Evolutionary conservation across 2,113 vertebrate species (phyloP).

Genomic region (Percina caprodes): DNA sequence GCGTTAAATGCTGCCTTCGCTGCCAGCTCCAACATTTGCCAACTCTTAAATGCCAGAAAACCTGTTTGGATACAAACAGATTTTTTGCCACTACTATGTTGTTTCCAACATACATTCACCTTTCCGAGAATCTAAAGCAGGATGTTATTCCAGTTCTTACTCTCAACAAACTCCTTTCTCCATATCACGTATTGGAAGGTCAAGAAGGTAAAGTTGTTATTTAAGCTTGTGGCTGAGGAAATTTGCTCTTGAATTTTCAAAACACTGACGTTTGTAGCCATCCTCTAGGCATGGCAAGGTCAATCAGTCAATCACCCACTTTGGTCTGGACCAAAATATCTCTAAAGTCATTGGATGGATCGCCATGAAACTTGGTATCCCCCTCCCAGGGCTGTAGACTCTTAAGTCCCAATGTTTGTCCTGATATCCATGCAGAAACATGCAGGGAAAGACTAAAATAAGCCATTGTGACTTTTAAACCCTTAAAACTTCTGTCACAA

Average conservation of each 20-base stretch:
- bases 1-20: neutral
- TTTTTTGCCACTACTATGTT: neutral
- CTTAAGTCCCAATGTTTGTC: neutral
- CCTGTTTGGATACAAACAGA: conserved; percentile 17
- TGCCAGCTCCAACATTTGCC: conserved; percentile 1
- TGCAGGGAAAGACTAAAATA: neutral
- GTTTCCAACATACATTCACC: neutral
- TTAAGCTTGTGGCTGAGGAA: neutral
- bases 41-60: conserved; percentile 4
- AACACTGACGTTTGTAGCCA: neutral
- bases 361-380: neutral
- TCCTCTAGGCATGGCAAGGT: neutral
- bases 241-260: neutral
- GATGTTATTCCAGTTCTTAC: neutral
- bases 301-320: neutral
- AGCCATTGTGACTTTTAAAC: neutral
- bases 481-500: neutral
- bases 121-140: conserved; percentile 12
- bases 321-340: neutral
- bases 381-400: neutral
- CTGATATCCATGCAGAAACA: neutral
- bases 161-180: conserved; percentile 9
- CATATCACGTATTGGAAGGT: neutral
- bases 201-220: neutral
- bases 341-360: neutral